Evolutionary conservation across 1,140 invertebrate species (phyloP).

Genomic region (Geopemphigus sp.): DNA sequence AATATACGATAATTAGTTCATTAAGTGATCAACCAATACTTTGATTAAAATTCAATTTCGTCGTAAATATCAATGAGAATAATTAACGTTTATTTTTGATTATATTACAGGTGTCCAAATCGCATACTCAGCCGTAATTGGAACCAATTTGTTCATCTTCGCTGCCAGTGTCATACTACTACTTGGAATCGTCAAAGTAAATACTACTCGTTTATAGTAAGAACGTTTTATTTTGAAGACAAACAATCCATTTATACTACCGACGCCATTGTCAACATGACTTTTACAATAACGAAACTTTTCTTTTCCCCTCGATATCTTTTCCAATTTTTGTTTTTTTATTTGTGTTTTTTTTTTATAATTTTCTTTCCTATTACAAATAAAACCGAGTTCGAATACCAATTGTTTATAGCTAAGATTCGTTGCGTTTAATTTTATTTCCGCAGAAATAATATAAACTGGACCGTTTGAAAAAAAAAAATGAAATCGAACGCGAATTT

Average conservation of each 20-base stretch:
- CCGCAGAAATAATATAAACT: background rate
- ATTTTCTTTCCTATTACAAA: conserved; percentile 37
- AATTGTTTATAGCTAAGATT: background rate
- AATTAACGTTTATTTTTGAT: background rate
- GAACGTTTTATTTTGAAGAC: background rate
- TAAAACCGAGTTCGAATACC: background rate
- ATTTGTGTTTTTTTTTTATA: conserved; percentile 3
- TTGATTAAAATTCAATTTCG: too few relatives aligned
- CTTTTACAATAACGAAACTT: conserved; percentile 32
- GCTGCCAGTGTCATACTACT: conserved; percentile 66
- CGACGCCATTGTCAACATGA: conserved; percentile 10
- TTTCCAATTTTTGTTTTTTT: background rate
- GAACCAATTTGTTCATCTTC: conserved; percentile 71
- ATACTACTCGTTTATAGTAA: conserved; percentile 51
- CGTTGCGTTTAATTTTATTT: background rate
- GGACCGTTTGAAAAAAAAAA: background rate
- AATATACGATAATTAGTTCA: too few relatives aligned
- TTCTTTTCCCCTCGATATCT: background rate
- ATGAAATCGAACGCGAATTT: conserved; percentile 4
- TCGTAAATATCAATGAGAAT: background rate
- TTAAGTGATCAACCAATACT: too few relatives aligned
- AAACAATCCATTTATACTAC: conserved; percentile 19
- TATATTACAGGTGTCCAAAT: conserved; percentile 68
- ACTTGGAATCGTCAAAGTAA: conserved; percentile 70
- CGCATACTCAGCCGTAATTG: conserved; percentile 70